Conservation (phyloP, 2,797 vertebrate genomes). For the Coregonus sp. region DNA sequence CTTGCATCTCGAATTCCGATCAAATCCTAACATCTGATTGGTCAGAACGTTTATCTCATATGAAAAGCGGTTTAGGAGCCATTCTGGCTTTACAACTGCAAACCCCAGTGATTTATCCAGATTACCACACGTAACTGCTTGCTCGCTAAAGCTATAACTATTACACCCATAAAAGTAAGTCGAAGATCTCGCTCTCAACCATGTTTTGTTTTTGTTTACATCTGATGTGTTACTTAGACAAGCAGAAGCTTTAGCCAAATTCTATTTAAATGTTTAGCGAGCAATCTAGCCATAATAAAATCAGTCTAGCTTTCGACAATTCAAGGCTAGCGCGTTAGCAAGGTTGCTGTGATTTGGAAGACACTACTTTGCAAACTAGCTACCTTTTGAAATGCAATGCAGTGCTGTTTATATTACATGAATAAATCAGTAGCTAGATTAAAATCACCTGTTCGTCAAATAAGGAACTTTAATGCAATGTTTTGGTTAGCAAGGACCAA, state of each 20-base stretch:
- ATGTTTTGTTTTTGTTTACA: background rate
- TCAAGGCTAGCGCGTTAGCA: background rate
- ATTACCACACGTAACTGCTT: background rate
- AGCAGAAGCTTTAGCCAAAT: background rate
- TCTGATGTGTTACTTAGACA: background rate
- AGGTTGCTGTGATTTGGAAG: background rate
- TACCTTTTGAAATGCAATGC: background rate
- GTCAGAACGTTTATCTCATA: conserved; percentile 11
- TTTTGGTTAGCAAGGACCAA: background rate
- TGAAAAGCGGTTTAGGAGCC: conserved; percentile 22
- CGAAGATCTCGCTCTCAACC: background rate
- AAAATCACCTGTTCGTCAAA: background rate
- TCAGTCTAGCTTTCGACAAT: background rate
- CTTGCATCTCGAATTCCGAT: background rate
- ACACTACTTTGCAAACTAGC: background rate
- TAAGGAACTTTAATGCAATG: background rate
- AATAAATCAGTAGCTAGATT: background rate
- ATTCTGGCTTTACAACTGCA: background rate
- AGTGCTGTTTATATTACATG: background rate
- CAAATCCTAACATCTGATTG: conserved; percentile 18
- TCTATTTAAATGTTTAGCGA: background rate
- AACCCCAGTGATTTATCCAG: background rate
- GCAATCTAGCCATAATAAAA: background rate
- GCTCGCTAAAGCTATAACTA: background rate
- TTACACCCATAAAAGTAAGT: background rate